A percentile compares a stretch with the other conserved stretches of the same genome.
Conservation (phyloP, 1,140 invertebrate species). For the Zophobas atratus region DNA sequence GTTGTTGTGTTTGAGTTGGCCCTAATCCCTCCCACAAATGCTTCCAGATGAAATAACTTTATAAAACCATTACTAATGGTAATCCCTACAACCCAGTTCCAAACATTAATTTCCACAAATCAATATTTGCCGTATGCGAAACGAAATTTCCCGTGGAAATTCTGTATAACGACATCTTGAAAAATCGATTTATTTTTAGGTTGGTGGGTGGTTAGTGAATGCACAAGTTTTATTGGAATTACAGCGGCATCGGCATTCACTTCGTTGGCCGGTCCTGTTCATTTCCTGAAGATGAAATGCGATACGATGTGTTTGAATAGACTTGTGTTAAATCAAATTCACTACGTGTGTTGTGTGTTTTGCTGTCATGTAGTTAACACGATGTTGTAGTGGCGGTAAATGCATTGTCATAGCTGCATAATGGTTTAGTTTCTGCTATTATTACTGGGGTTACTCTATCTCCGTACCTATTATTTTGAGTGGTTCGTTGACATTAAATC, state of each 20-base stretch:
- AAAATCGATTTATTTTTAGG: neutral
- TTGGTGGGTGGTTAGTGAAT: neutral
- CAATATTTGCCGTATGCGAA: slow-evolving; percentile 31
- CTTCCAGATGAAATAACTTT: slow-evolving; percentile 35
- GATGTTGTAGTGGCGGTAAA: neutral
- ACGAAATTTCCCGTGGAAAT: slow-evolving; percentile 29
- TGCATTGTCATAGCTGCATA: neutral
- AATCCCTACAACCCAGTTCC: slow-evolving; percentile 24
- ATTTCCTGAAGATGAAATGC: slow-evolving; percentile 25
- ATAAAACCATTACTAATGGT: slow-evolving; percentile 37
- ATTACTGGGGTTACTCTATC: slow-evolving; percentile 1
- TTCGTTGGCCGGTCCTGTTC: neutral
- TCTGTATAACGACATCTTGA: neutral
- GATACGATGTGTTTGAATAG: neutral
- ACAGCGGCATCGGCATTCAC: no score
- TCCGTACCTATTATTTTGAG: neutral
- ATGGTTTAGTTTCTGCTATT: neutral
- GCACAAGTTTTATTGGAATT: no score
- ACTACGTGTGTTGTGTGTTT: slow-evolving; percentile 13
- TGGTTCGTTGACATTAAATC: neutral
- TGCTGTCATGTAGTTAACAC: slow-evolving; percentile 12
- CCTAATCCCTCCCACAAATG: slow-evolving; percentile 25
- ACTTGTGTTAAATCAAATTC: slow-evolving; percentile 22
- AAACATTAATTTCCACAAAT: slow-evolving; percentile 37
- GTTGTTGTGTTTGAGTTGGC: neutral